Evolutionary conservation across 2,113 vertebrate species (phyloP).

Genomic region (Paedocypris sp.): DNA sequence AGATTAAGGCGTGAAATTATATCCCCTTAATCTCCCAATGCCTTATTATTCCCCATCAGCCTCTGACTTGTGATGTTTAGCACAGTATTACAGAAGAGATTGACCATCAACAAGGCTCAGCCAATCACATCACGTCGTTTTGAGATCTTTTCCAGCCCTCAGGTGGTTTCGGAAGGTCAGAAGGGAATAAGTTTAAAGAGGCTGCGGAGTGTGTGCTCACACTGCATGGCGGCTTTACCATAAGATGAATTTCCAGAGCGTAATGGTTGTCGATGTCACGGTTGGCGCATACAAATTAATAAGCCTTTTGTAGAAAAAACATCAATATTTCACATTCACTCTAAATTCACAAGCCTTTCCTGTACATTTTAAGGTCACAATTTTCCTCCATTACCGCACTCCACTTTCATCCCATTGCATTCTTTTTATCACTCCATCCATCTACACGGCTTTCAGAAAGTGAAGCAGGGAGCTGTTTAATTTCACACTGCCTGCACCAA

Average conservation of each 20-base stretch:
- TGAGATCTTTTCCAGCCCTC: background rate
- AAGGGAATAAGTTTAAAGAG: background rate
- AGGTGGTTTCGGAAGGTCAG: background rate
- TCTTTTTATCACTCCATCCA: conserved; percentile 30
- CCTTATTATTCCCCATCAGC: background rate
- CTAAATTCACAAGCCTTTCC: too few species aligned
- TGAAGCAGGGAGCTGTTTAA: conserved; percentile 8
- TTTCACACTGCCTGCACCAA: conserved; percentile 33
- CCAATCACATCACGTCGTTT: background rate
- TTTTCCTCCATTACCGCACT: background rate
- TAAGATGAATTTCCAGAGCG: background rate
- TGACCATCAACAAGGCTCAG: background rate
- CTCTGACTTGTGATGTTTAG: conserved; percentile 4
- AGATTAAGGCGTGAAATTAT: conserved; percentile 5
- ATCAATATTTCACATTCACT: background rate
- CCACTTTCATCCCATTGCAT: background rate
- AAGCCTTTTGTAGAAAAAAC: background rate
- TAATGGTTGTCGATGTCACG: background rate
- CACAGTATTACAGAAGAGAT: background rate
- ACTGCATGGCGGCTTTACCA: background rate
- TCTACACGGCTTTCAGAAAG: background rate
- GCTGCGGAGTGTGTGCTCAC: background rate
- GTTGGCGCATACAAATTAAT: background rate
- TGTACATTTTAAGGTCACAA: background rate
- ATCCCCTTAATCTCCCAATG: conserved; percentile 5